A percentile compares a stretch with the other conserved stretches of the same genome.
phyloP scores from a whole-genome alignment of 1,140 invertebrate species.

The Lepidostoma basale region DNA sequence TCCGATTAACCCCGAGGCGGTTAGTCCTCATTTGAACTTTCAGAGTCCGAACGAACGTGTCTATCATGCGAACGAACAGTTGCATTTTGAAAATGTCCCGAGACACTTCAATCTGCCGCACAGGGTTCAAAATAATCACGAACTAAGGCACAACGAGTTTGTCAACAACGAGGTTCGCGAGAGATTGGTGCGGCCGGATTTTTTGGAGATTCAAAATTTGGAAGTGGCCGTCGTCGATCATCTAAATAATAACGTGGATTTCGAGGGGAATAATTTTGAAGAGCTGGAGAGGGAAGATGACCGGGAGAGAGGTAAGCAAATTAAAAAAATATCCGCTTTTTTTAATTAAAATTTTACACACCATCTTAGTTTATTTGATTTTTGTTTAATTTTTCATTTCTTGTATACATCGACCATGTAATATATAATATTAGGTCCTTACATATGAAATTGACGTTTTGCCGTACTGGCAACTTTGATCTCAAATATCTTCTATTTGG shows the following conservation, averaged over 20 bases:
- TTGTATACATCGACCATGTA: too few species aligned
- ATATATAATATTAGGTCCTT: too few species aligned
- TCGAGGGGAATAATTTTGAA: slow-evolving; percentile 35
- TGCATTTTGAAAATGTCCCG: slow-evolving; percentile 10
- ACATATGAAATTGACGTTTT: too few species aligned
- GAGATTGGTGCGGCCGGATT: slow-evolving; percentile 25
- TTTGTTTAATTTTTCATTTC: too few species aligned
- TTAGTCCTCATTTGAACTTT: not conserved
- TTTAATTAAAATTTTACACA: not conserved
- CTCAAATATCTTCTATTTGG: too few species aligned
- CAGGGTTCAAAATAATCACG: not conserved
- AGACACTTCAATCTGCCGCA: not conserved
- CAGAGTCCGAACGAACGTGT: slow-evolving; percentile 2
- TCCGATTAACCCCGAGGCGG: not conserved
- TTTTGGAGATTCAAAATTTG: slow-evolving; percentile 29
- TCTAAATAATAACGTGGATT: slow-evolving; percentile 36
- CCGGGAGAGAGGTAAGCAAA: not conserved
- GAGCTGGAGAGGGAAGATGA: slow-evolving; percentile 3
- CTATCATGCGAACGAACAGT: not conserved
- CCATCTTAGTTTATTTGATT: not conserved
- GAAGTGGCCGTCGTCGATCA: slow-evolving; percentile 20
- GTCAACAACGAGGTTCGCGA: not conserved
- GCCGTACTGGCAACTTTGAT: too few species aligned
- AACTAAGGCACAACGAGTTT: not conserved
- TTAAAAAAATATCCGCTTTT: not conserved